Evolutionary conservation across 2,113 vertebrate species (phyloP), one percentile per base, ranked within the genome.

Genomic region (Octodon degus): DNA sequence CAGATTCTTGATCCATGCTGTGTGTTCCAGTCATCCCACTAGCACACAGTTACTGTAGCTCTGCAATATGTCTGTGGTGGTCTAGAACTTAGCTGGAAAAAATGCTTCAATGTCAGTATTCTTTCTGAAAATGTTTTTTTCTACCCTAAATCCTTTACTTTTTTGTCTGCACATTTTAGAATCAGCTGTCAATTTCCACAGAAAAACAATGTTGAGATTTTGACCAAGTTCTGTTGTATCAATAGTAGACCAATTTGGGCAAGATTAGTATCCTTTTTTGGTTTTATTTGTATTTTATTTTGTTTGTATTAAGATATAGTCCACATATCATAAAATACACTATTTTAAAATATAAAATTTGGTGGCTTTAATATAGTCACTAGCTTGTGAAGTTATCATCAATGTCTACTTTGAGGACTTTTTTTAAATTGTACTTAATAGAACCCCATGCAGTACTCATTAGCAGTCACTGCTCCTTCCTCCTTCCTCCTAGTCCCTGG

Each of bases 161-260:
- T 95, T 90, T 92, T 94, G 67, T 47, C 70, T 50, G 32, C 24
- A 62, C 74, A 79, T 68, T 86, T 83, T 82, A 86, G 74, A 90
- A 82, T 82, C 50, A 58, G 24, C 27, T 53, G 34, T 86, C 81
- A 81, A 2, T 86, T 74, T 89, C 67, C 94, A 55, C 8, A n/a
- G 63, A 74, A 74, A 88, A 37, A 55, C 34, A 50, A 34, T 60
- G 19, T 30, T 81, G 55, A 58, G 63, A 72, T 92, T 96, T 94
- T 89, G 43, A 47, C 8, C 58, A 30, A n/a, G 72, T 74, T 91
- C 40, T 85, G 4, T 55, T 94, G 81, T 32, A 34, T 94, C n/a
- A 60, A 12, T 74, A 74, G 0, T 32, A 60, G 55, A 24, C 70
- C 30, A 70, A 50, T 72, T 85, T 58, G 63, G 40, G 47, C 50